These are phyloP conservation scores for Stramonita haemastoma DNA, from an alignment of 2,888 invertebrate species.

Conservation along the genomic window DNA sequence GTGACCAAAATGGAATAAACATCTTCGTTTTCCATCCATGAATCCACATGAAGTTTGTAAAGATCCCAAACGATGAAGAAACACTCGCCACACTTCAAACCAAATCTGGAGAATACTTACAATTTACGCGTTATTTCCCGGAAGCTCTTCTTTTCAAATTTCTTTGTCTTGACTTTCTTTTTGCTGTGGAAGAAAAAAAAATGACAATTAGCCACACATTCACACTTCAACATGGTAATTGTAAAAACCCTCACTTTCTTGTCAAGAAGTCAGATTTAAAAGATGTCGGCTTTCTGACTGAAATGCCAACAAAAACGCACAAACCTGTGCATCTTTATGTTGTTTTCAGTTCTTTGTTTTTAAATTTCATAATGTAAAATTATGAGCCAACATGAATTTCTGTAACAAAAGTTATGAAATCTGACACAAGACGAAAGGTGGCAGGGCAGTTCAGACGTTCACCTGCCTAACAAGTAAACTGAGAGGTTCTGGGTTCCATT, in stretches of 20 bases:
- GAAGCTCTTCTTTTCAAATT: constrained; percentile 80
- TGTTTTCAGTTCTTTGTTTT: background rate
- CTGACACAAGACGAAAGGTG: no score
- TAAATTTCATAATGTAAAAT: background rate
- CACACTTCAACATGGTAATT: no score
- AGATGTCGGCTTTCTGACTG: no score
- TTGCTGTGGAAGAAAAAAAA: constrained; percentile 80
- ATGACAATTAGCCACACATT: background rate
- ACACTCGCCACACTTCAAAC: background rate
- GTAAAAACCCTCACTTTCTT: background rate
- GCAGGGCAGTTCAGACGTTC: background rate
- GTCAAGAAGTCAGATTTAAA: background rate
- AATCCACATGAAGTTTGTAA: no score
- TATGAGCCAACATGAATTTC: no score
- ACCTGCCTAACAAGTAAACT: no score
- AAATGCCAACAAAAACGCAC: background rate
- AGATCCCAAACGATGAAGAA: background rate
- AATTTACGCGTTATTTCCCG: constrained; percentile 16
- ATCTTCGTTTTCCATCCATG: no score
- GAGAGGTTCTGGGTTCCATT: no score
- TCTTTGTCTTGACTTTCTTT: constrained; percentile 86
- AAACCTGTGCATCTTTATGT: background rate
- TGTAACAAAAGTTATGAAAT: no score
- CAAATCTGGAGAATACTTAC: background rate
- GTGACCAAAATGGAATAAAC: no score